Conservation (phyloP, 2,797 vertebrate genomes). For the Gouania willdenowi region DNA sequence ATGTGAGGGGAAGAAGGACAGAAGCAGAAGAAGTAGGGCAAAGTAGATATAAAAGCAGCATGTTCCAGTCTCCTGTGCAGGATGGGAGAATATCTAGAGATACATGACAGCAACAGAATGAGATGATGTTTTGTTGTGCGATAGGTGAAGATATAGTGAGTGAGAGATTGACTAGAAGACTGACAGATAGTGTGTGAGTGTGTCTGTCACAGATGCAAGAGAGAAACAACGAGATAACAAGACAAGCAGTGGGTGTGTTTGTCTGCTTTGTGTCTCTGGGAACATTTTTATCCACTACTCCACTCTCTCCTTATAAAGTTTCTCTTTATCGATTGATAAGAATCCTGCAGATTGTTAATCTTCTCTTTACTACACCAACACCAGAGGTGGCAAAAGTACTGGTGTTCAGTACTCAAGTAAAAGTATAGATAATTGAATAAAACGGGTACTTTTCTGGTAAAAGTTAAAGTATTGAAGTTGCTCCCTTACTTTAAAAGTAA, state of each 20-base stretch:
- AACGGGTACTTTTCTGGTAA: no score
- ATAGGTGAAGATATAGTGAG: neutral
- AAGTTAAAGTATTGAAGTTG: no score
- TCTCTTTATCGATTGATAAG: constrained; percentile 10
- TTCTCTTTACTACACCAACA: neutral
- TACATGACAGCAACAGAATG: constrained; percentile 39
- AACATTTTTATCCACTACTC: constrained; percentile 25
- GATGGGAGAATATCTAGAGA: constrained; percentile 19
- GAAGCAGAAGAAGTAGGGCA: neutral
- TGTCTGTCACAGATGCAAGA: constrained; percentile 11
- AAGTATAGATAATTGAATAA: no score
- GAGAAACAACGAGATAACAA: constrained; percentile 23
- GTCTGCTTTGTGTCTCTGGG: constrained; percentile 8
- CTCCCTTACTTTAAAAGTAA: no score
- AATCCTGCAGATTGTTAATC: neutral
- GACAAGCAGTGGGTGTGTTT: neutral
- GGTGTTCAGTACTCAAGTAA: no score
- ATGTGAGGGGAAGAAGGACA: constrained; percentile 6
- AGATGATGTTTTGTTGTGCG: constrained; percentile 17
- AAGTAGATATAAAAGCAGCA: neutral
- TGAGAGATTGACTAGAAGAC: constrained; percentile 15
- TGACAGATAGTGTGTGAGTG: constrained; percentile 13
- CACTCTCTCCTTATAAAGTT: neutral
- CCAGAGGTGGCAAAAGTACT: no score
- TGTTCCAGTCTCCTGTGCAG: constrained; percentile 4